A percentile compares a stretch with the other conserved stretches of the same genome.
phyloP scores from a whole-genome alignment of 2,888 invertebrate species.

The Volucella inflata region DNA sequence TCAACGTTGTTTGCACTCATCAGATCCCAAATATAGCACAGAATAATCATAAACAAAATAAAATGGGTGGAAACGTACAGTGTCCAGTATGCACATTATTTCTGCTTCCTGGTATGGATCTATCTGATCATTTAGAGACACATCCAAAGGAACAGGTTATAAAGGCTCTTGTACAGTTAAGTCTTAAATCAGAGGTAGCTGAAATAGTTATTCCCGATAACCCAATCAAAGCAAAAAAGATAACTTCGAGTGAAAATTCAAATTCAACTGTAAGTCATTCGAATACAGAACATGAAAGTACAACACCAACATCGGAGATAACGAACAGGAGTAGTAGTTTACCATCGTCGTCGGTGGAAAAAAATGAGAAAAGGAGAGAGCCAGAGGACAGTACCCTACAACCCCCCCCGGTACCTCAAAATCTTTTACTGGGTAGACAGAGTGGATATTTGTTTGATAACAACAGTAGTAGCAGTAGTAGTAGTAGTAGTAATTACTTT shows the following conservation, averaged over 20 bases:
- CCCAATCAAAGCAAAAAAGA: slow-evolving; percentile 48
- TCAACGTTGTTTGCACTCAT: slow-evolving; percentile 13
- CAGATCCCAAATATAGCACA: slow-evolving; percentile 22
- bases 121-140: slow-evolving; percentile 92
- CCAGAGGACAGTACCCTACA: slow-evolving; percentile 21
- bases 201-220: slow-evolving; percentile 55
- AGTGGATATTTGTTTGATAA: slow-evolving; percentile 60
- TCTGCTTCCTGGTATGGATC: slow-evolving; percentile 91
- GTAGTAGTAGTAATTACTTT: slow-evolving; percentile 62
- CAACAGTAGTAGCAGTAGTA: slow-evolving; percentile 57
- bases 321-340: slow-evolving; percentile 20
- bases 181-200: slow-evolving; percentile 63
- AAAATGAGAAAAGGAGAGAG: slow-evolving; percentile 32
- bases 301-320: slow-evolving; percentile 45
- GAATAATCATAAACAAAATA: slow-evolving; percentile 65
- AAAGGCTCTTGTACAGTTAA: slow-evolving; percentile 87
- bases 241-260: slow-evolving; percentile 28
- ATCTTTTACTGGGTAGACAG: slow-evolving; percentile 49
- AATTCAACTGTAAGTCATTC: slow-evolving; percentile 30
- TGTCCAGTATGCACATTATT: slow-evolving; percentile 94
- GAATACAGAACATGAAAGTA: slow-evolving; percentile 37
- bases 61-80: slow-evolving; percentile 84
- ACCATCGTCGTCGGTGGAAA: slow-evolving; percentile 5
- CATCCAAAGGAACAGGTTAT: slow-evolving; percentile 95
- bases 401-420: slow-evolving; percentile 25